Percentiles rank a stretch among this genome's conserved stretches.
Conservation (phyloP, 2,113 vertebrate species). For the Nyctereutes procyonoides region DNA sequence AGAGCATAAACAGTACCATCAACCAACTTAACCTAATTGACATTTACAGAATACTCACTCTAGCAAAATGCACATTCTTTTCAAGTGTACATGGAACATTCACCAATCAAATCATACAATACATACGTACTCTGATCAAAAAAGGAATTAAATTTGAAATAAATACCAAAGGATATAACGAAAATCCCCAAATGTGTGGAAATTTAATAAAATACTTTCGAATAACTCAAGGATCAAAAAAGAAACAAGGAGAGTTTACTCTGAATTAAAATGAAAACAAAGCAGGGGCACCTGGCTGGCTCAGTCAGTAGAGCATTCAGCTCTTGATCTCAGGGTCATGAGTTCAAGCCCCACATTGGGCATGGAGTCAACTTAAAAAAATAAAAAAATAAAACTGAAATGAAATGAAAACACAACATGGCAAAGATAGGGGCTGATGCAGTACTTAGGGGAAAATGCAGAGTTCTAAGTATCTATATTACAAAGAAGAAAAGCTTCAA, state of each 20-base stretch:
- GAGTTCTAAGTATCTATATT: not conserved
- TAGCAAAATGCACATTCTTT: not conserved
- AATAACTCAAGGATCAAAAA: not conserved
- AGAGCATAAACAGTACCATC: not conserved
- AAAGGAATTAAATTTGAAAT: not conserved
- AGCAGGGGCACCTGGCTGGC: not conserved
- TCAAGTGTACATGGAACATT: not conserved
- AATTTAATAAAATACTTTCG: not conserved
- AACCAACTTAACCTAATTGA: not conserved
- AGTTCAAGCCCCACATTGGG: not conserved
- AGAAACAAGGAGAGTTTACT: not conserved
- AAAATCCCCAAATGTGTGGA: not conserved
- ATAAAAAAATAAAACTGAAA: not conserved
- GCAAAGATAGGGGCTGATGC: not conserved
- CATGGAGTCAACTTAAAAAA: not conserved
- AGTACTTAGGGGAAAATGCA: not conserved
- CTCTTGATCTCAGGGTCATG: not conserved
- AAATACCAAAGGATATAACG: not conserved
- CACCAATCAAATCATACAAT: not conserved
- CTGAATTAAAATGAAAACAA: not conserved
- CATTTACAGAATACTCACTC: not conserved
- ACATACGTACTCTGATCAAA: not conserved
- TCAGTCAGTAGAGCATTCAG: not conserved
- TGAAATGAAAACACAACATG: not conserved
- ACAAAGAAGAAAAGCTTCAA: not conserved